A percentile compares a stretch with the other conserved stretches of the same genome.
phyloP scores from a whole-genome alignment of 1,140 invertebrate species.

The Ceratoteleas bidentatus region DNA sequence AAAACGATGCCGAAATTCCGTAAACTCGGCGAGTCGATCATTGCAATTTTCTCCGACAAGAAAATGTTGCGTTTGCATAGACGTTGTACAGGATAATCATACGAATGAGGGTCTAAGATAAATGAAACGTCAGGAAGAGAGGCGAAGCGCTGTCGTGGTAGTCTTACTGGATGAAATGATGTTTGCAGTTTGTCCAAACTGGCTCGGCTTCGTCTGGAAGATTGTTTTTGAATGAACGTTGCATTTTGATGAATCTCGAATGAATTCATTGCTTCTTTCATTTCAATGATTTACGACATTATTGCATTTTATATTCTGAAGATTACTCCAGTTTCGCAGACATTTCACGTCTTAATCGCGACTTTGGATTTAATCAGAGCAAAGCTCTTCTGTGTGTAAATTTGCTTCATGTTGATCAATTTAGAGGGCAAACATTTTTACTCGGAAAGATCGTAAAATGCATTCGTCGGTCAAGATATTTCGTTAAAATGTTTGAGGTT shows the following conservation, averaged over 20 bases:
- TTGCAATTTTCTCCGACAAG: conserved; percentile 49
- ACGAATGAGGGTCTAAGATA: conserved; percentile 32
- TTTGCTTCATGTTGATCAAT: too few species aligned
- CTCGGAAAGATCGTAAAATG: too few species aligned
- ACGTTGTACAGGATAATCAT: conserved; percentile 42
- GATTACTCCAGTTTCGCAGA: too few species aligned
- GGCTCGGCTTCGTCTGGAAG: conserved; percentile 3
- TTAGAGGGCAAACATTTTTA: too few species aligned
- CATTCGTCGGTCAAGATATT: too few species aligned
- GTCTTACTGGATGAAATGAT: neutral
- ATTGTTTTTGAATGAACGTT: conserved; percentile 32
- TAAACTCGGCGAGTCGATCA: conserved; percentile 55
- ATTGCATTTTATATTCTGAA: too few species aligned
- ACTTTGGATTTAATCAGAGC: too few species aligned
- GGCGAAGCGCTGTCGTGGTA: conserved; percentile 2
- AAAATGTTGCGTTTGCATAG: conserved; percentile 50
- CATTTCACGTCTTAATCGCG: too few species aligned
- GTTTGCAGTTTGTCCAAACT: conserved; percentile 36
- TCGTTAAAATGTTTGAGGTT: too few species aligned
- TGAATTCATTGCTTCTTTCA: neutral
- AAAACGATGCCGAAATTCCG: conserved; percentile 38
- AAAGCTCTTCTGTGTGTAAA: too few species aligned
- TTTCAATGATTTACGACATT: too few species aligned
- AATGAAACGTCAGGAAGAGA: conserved; percentile 35
- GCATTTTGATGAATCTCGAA: neutral